A percentile compares a stretch with the other conserved stretches of the same genome.
Evolutionary conservation across 30 jellyfish, hydroid and myxozoan genomes (phyloP).

Genomic region (Cassiopea andromeda): DNA sequence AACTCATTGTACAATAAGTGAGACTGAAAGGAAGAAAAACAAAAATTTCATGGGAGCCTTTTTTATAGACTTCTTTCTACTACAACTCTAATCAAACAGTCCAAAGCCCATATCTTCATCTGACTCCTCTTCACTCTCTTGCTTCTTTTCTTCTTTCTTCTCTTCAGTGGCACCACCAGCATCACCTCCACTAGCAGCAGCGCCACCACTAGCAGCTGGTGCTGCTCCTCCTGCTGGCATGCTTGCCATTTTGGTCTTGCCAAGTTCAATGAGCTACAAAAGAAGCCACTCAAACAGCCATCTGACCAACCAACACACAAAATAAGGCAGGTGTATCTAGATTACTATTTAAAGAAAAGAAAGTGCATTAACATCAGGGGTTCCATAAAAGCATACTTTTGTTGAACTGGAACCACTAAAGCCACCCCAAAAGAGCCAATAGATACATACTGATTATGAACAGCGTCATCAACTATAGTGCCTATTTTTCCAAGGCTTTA

Average conservation of each 20-base stretch:
- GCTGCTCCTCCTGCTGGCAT: slow-evolving; percentile 99
- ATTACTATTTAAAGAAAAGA: too few species aligned
- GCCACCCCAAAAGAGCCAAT: too few species aligned
- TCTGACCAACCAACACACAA: too few species aligned
- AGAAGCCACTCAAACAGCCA: neutral
- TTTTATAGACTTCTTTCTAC: neutral
- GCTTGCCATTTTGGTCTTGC: slow-evolving; percentile 90
- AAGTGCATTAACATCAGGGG: too few species aligned
- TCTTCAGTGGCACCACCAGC: slow-evolving; percentile 82
- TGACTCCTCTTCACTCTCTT: slow-evolving; percentile 67
- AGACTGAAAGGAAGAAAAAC: neutral
- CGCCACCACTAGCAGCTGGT: slow-evolving; percentile 78
- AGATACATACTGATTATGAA: too few species aligned
- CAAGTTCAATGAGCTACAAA: slow-evolving; percentile 86
- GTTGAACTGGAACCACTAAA: too few species aligned
- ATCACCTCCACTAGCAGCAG: slow-evolving; percentile 84
- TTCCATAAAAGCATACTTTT: too few species aligned
- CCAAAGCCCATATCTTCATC: slow-evolving; percentile 98
- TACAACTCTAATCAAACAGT: slow-evolving; percentile 73
- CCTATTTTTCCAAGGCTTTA: too few species aligned
- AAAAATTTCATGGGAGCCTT: neutral
- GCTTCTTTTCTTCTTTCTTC: slow-evolving; percentile 82
- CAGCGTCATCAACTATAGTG: too few species aligned
- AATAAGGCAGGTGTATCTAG: too few species aligned
- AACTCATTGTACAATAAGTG: too few species aligned